A percentile compares a stretch with the other conserved stretches of the same genome.
These are phyloP conservation scores for Odobenus rosmarus DNA, from an alignment of 2,113 vertebrate genomes.

Conservation along the genomic window DNA sequence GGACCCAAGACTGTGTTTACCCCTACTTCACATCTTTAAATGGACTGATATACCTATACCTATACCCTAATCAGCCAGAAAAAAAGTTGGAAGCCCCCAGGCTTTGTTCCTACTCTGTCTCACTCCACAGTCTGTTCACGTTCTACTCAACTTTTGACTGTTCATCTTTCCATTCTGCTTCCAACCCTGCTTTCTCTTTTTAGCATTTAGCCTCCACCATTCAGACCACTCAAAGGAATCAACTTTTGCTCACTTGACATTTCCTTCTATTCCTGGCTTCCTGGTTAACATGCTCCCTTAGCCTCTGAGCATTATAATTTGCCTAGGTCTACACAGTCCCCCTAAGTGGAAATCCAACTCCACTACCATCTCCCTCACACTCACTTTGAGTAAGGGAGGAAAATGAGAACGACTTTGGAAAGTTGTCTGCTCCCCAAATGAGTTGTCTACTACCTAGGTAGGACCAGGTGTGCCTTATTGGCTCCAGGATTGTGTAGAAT, in stretches of 20 bases:
- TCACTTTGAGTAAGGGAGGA: not conserved
- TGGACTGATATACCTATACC: not conserved
- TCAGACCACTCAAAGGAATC: not conserved
- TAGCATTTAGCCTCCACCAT: not conserved
- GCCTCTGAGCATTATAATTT: not conserved
- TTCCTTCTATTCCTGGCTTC: not conserved
- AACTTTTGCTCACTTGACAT: not conserved
- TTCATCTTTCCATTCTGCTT: constrained; percentile 13
- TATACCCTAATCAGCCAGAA: not conserved
- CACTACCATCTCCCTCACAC: not conserved
- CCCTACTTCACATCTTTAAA: not conserved
- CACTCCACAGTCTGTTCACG: not conserved
- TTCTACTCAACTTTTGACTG: not conserved
- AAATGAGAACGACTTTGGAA: not conserved
- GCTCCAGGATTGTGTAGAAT: not conserved
- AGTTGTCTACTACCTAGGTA: not conserved
- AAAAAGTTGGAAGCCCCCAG: not conserved
- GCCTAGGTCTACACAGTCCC: not conserved
- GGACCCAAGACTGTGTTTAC: not conserved
- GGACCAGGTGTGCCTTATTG: not conserved
- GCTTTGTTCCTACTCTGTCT: not conserved
- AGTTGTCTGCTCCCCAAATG: not conserved
- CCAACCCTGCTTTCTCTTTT: not conserved
- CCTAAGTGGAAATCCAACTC: not conserved
- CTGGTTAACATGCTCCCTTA: not conserved